Evolutionary conservation across 2,888 invertebrate species (phyloP), one percentile per base, ranked within the genome.

Genomic region (Oscheius sp.): DNA sequence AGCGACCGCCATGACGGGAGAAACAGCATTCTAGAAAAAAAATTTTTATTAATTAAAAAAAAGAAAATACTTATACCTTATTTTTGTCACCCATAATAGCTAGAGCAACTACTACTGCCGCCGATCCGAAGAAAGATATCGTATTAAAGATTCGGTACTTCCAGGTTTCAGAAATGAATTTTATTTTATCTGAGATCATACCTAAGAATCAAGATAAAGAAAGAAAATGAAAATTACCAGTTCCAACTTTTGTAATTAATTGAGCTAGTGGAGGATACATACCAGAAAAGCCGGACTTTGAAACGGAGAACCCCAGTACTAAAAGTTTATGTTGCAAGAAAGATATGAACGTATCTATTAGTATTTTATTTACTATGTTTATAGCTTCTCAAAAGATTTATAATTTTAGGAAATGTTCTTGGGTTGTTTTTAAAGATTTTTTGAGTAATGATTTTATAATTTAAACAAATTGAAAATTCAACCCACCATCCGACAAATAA

Each of bases 91-190:
- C 68, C 24, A 70, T 65, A 41, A 74, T 73, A 17, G 77, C 75
- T 26, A 81, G 62, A 1, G 72, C 61, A 14, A 61, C 51, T 20
- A 82, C 65, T 17, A 70, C 74, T 32, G 70, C 26, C 0, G 78
- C 72, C 22, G 74, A 61, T 2, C 78, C 80, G 49, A 77, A 73
- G 36, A 81, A 82, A 14, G 81, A 82, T 32, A 81, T 64, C 26
- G 78, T 74, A 50, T 81, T 81, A 72, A 82, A 81, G 5, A 73
- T 30, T 8, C 81, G 68, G 17, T 80, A 77, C 57, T 81, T 81
- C 64, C 74, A 75, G 12, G 69, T 71, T 44, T 81, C 81, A 9
- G 77, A 77, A 22, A 81, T 57, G 65, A 67, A 81, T 6, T 61
- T 63, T 5, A 73, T 75, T 9, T 64, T 50, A 51, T 75, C 75